Conservation (phyloP, 1,140 invertebrate species). For the Planococcus citri region DNA sequence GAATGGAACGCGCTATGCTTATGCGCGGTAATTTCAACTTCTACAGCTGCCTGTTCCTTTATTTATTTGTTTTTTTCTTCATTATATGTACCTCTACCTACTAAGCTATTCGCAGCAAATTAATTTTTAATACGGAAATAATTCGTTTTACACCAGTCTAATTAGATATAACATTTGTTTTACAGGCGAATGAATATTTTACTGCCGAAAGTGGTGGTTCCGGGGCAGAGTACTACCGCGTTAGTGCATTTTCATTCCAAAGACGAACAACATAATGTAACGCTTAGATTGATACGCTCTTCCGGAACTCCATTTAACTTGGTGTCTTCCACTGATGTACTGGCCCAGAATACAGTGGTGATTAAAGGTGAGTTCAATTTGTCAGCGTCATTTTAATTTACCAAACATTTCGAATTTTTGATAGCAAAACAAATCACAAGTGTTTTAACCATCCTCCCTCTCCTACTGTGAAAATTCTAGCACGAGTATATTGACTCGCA, state of each 20-base stretch:
- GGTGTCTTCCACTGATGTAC: neutral
- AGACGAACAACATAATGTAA: slow-evolving; percentile 11
- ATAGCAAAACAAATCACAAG: no score
- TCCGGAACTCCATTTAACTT: neutral
- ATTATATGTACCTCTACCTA: no score
- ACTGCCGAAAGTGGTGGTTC: neutral
- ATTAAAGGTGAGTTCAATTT: neutral
- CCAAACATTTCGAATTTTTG: neutral
- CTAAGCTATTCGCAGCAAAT: neutral
- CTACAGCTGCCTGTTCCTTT: no score
- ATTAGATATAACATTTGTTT: neutral
- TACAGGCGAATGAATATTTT: slow-evolving; percentile 1
- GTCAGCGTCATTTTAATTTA: neutral
- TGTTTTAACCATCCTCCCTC: no score
- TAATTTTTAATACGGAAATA: neutral
- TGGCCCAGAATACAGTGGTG: neutral
- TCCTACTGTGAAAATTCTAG: no score
- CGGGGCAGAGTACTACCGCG: neutral
- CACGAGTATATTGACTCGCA: no score
- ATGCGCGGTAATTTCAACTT: no score
- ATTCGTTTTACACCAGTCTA: no score
- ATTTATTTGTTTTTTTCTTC: no score
- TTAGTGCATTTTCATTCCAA: neutral
- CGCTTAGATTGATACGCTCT: neutral
- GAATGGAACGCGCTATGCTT: neutral